Base-by-base conservation (phyloP, 2,113 vertebrate species). In the Alosa alosa region DNA sequence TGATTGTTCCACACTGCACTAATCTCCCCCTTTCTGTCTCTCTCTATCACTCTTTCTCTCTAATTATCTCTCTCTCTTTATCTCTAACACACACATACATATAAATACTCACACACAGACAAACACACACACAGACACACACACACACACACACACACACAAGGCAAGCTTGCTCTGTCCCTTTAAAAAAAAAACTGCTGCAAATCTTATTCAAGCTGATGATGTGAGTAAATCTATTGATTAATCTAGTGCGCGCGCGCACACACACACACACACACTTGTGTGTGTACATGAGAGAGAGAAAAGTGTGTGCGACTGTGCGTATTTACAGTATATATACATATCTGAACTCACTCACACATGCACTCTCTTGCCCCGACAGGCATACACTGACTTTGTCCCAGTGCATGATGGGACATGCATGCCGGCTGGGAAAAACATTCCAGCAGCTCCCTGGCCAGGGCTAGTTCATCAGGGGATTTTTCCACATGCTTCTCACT, bases 381-480 rank as follows among this genome's bases (percentile, higher is more conserved):
- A 68, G 8, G 25, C 64, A 31, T n/a, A 68, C 64, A 31, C n/a
- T 68, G 64, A n/a, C 9, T 25, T 60, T 20, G 6, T 68, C 64
- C 64, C 64, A 25, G n/a, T 68, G 64, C 64, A 68, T 68, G 64
- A n/a, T 68, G 64, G 64, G 64, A 68, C 64, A 8, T 68, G 64
- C 64, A 31, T n/a, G 64, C 25, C 7, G 25, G n/a, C 64, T 68
- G 7, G 64, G 25, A 31, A 31, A 68, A 68, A 68, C 64, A 68
- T 68, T 68, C 64, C 64, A 68, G 9, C 64, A 68, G n/a, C 9
- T 25, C 64, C n/a, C n/a, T 8, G 8, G 64, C 3, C 8, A 44
- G 6, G 18, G 55, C 18, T 68, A 68, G n/a, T 68, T 68, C 9
- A n/a, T 68, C 7, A 31, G 64, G 25, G 64, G 64, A 31, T 68